These are phyloP conservation scores for Heliornis fulica DNA, from an alignment of 2,113 vertebrate species.

Conservation along the genomic window DNA sequence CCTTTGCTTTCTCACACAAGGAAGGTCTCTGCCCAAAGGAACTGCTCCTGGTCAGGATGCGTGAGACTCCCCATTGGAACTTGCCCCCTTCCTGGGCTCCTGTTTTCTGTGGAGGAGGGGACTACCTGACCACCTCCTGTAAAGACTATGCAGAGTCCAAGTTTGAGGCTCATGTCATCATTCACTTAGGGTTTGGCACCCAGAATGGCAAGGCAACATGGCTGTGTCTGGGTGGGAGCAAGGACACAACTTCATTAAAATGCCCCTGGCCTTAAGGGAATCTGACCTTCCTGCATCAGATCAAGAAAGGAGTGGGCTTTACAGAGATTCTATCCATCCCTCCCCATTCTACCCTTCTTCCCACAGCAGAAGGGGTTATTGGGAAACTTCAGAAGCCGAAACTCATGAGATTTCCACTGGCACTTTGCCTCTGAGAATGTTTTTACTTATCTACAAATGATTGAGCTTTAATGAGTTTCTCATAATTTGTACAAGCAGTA, in stretches of 20 bases:
- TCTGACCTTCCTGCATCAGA: not conserved
- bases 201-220: not conserved
- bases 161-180: fast-evolving
- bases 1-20: not conserved
- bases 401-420: not conserved
- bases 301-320: not conserved
- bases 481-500: not conserved
- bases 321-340: not conserved
- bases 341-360: not conserved
- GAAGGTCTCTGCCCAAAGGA: not conserved
- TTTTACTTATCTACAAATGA: not conserved
- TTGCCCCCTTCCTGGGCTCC: not conserved
- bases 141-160: not conserved
- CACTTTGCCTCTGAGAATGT: constrained; percentile 19
- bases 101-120: not conserved
- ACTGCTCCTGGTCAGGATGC: not conserved
- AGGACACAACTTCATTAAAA: not conserved
- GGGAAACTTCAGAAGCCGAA: constrained; percentile 15
- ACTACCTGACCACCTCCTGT: not conserved
- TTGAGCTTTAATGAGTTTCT: constrained; percentile 30
- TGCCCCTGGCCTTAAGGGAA: not conserved
- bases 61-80: not conserved
- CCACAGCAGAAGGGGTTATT: not conserved
- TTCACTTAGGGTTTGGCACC: not conserved
- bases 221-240: not conserved